phyloP scores from a whole-genome alignment of 2,888 invertebrate species.

The Heteropelma amictum region DNA sequence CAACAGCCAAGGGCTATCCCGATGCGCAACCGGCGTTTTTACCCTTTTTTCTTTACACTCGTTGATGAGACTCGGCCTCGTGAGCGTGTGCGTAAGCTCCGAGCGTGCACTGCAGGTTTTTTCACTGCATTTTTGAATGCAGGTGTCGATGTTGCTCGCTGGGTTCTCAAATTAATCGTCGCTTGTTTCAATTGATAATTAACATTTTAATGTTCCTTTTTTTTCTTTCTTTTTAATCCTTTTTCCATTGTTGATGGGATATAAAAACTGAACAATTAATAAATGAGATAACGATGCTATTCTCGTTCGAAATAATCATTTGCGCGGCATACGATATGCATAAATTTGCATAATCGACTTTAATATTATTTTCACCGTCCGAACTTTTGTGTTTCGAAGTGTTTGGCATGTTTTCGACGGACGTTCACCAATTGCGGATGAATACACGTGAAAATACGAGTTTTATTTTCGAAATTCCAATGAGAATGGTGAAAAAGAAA shows the following conservation, averaged over 20 bases:
- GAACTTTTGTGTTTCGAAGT: too few species aligned
- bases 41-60: slow-evolving; percentile 7
- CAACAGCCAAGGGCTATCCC: slow-evolving; percentile 30
- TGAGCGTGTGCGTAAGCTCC: background rate
- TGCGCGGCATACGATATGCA: background rate
- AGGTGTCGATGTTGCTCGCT: slow-evolving; percentile 44
- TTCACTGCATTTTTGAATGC: slow-evolving; percentile 29
- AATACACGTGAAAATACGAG: too few species aligned
- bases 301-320: background rate
- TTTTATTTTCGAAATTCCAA: too few species aligned
- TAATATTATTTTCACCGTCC: background rate
- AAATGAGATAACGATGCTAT: background rate
- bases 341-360: background rate
- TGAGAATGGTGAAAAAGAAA: too few species aligned
- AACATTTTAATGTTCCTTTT: slow-evolving; percentile 9
- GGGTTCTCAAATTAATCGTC: slow-evolving; percentile 47
- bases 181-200: slow-evolving; percentile 45
- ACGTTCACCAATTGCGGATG: too few species aligned
- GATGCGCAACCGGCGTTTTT: slow-evolving; percentile 54
- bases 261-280: slow-evolving; percentile 20
- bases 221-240: background rate
- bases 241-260: background rate
- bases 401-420: too few species aligned
- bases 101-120: background rate
- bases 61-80: slow-evolving; percentile 17